Evolutionary conservation across 1,140 invertebrate genomes (phyloP), one percentile per base, ranked within the genome.

Genomic region (Drosophila lini): DNA sequence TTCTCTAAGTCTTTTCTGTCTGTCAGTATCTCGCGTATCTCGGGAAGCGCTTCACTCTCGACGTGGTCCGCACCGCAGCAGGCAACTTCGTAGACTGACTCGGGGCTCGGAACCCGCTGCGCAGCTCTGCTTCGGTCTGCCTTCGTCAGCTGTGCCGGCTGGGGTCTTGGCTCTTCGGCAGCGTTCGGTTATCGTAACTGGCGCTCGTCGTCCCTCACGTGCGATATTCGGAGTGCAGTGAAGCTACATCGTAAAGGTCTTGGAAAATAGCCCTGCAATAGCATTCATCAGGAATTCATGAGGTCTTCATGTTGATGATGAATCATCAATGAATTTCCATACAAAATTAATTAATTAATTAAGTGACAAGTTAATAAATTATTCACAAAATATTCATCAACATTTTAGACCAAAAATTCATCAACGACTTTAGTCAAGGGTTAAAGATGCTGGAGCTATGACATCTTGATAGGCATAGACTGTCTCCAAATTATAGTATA

Each of bases 1-100:
- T 28, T 61, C 32, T 38, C 64, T 44, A 42, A 55, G 41, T 31
- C 22, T 32, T 31, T 36, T 62, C 28, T 11, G 45, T 50, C 25
- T 38, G 41, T 19, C 48, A 19, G 62, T 47, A 34, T 69, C 36
- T 42, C 13, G 61, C 15, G 61, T 44, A 53, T 44, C 45, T 65
- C 50, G 25, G 11, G 1, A 16, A 25, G 56, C 80, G 59, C 42
- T 45, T 15, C 34, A 15, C 50, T 42, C 70, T 53, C 64, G 64
- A 70, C 32, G 65, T 65, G 67, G 55, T 69, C 84, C 70, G 61
- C 78, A 76, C 74, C 25, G 45, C 52, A 80, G 74, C 69, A 73
- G 65, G 55, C 58, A 45, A 57, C 69, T 78, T 31, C 61, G 67
- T 47, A 52, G 45, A 89, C 78, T 89, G 52, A 47, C 25, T 11